These are phyloP conservation scores for Odocoileus virginianus DNA, from an alignment of 2,113 vertebrate genomes.

Conservation along the genomic window DNA sequence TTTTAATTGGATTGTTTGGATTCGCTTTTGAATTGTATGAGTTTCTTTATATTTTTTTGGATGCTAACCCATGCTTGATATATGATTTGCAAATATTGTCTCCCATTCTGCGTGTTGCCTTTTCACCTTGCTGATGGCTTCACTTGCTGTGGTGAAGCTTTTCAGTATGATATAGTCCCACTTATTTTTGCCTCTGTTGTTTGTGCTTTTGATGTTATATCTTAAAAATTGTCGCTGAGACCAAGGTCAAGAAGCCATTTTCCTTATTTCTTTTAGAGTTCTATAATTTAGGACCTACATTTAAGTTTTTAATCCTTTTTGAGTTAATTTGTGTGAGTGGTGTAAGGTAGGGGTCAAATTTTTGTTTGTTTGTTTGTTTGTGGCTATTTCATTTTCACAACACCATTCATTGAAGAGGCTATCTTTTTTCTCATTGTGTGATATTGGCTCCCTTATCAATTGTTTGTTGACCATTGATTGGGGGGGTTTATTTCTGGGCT, in stretches of 20 bases:
- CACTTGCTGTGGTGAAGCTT: not conserved
- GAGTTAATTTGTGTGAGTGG: not conserved
- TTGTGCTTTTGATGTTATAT: not conserved
- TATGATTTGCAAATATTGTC: not conserved
- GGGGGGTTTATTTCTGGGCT: not conserved
- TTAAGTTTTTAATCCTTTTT: not conserved
- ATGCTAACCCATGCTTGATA: not conserved
- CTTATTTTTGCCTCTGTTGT: not conserved
- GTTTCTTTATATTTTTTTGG: not conserved
- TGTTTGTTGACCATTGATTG: not conserved
- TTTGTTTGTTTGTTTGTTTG: not conserved
- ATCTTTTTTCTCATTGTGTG: not conserved
- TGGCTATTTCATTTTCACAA: not conserved
- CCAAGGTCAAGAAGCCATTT: not conserved
- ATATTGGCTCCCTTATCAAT: not conserved
- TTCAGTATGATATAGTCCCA: not conserved
- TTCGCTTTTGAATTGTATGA: not conserved
- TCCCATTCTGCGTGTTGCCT: not conserved
- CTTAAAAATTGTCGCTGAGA: not conserved
- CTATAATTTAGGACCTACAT: not conserved
- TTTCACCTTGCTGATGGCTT: not conserved
- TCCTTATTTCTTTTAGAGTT: not conserved
- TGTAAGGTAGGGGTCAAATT: not conserved
- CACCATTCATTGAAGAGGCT: not conserved
- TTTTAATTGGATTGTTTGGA: not conserved